A percentile compares a stretch with the other conserved stretches of the same genome.
Evolutionary conservation across 2,888 invertebrate genomes (phyloP).

Genomic region (Dicycla oo): DNA sequence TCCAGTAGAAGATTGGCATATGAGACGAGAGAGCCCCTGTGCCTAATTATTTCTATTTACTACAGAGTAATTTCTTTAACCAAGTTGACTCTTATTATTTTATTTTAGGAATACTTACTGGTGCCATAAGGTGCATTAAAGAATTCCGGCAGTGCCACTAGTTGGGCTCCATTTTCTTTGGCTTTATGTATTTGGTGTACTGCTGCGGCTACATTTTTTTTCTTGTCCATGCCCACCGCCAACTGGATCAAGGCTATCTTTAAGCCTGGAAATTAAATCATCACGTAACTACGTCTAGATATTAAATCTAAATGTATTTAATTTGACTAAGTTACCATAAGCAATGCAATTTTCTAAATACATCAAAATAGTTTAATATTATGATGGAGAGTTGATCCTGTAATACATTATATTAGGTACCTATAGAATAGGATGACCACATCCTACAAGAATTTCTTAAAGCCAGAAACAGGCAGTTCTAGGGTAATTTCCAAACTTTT

Average conservation of each 20-base stretch:
- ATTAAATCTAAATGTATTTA: neutral
- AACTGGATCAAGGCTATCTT: conserved; percentile 96
- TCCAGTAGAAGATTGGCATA: neutral
- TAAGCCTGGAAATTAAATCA: conserved; percentile 86
- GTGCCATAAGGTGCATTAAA: conserved; percentile 99
- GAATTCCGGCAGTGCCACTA: conserved; percentile 95
- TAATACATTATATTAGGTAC: neutral
- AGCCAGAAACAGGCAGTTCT: neutral
- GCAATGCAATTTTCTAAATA: neutral
- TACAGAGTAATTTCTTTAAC: neutral
- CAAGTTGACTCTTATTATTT: neutral
- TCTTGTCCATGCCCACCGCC: conserved; percentile 93
- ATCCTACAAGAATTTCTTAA: neutral
- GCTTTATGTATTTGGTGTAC: conserved; percentile 93
- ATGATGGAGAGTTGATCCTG: neutral
- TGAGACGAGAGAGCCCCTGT: neutral
- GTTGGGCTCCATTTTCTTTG: conserved; percentile 91
- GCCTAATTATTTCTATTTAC: neutral
- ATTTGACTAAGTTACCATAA: neutral
- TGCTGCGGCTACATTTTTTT: conserved; percentile 94
- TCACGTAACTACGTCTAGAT: neutral
- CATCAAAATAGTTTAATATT: neutral
- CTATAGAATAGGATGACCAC: neutral
- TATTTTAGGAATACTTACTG: conserved; percentile 81
- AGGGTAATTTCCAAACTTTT: neutral